Evolutionary conservation across 1,140 invertebrate genomes (phyloP).

Genomic region (Bombus waltoni): DNA sequence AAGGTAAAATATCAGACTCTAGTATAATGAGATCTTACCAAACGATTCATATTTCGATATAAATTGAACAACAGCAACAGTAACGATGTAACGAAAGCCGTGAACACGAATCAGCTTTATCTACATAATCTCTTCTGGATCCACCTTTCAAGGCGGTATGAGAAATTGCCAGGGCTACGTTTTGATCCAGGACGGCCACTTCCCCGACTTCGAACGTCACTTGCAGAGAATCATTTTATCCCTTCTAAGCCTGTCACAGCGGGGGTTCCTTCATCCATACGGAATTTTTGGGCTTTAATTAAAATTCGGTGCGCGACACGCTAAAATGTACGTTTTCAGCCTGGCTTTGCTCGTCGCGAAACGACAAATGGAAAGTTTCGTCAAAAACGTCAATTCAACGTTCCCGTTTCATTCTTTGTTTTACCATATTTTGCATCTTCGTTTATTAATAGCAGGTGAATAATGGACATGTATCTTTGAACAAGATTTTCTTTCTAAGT

Average conservation of each 20-base stretch:
- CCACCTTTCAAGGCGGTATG: neutral
- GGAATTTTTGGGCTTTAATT: constrained; percentile 64
- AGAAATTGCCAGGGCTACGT: constrained; percentile 35
- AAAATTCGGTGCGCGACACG: constrained; percentile 53
- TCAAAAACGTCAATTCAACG: neutral
- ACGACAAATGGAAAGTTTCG: constrained; percentile 13
- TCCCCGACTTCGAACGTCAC: constrained; percentile 54
- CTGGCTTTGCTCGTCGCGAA: neutral
- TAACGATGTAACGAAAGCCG: neutral
- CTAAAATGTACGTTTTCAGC: neutral
- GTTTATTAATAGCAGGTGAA: no score
- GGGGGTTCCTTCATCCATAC: constrained; percentile 27
- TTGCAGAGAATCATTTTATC: constrained; percentile 61
- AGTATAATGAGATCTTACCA: no score
- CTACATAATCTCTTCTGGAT: constrained; percentile 1
- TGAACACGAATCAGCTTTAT: neutral
- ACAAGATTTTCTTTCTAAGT: no score
- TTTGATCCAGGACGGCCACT: constrained; percentile 16
- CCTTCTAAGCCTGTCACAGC: constrained; percentile 12
- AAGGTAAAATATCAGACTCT: no score
- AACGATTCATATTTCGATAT: neutral
- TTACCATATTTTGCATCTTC: neutral
- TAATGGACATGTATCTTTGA: neutral
- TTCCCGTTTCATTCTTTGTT: neutral
- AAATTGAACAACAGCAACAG: neutral